These are phyloP conservation scores for Theristus sp. DNA, from an alignment of 2,888 invertebrate genomes.

Conservation along the genomic window DNA sequence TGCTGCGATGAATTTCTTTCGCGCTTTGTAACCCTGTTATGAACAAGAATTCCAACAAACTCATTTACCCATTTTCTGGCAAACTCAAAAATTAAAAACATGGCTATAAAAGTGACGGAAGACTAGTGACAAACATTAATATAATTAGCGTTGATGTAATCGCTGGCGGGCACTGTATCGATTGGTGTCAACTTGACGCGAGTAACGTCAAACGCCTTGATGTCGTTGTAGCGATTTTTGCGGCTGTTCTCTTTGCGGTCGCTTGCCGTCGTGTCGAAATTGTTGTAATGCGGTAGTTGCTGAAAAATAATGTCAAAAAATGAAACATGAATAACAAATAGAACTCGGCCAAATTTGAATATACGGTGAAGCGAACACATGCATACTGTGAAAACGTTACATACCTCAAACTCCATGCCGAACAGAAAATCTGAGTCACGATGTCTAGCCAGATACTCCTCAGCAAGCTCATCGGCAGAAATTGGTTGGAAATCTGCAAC, in stretches of 20 bases:
- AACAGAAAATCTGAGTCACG: constrained; percentile 27
- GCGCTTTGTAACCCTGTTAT: constrained; percentile 33
- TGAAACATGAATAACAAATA: too few relatives aligned
- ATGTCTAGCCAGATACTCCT: constrained; percentile 21
- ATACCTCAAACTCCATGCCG: constrained; percentile 21
- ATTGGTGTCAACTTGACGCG: constrained; percentile 31
- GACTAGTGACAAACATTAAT: constrained; percentile 20
- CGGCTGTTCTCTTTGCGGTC: constrained; percentile 17
- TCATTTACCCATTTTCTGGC: too few relatives aligned
- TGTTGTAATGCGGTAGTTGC: constrained; percentile 16
- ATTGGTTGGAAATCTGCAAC: constrained; percentile 13
- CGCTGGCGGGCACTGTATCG: constrained; percentile 19
- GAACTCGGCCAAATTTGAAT: too few relatives aligned
- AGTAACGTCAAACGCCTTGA: constrained; percentile 35
- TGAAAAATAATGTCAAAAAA: constrained; percentile 9
- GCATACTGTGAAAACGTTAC: too few relatives aligned
- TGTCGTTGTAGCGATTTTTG: constrained; percentile 37
- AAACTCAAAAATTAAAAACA: not conserved
- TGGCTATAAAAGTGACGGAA: not conserved
- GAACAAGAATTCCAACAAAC: too few relatives aligned
- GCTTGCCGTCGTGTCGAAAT: constrained; percentile 17
- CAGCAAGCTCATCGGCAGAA: constrained; percentile 19
- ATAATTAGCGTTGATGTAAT: constrained; percentile 39
- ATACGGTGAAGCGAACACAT: too few relatives aligned
- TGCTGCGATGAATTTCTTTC: constrained; percentile 36